Evolutionary conservation across 1,140 invertebrate genomes (phyloP).

Genomic region (Drosophila paulistorum): DNA sequence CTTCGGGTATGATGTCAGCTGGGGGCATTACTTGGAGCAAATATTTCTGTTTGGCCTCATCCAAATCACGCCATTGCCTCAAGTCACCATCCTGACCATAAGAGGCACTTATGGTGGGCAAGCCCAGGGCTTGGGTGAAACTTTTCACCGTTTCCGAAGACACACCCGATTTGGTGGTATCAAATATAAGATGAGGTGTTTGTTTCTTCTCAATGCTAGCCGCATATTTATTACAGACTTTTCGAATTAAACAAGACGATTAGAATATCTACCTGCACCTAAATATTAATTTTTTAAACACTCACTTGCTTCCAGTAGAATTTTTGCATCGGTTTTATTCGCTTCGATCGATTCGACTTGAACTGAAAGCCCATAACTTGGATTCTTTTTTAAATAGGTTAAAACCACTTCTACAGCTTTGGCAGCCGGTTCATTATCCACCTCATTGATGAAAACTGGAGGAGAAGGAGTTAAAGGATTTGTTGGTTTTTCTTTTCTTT

Average conservation of each 20-base stretch:
- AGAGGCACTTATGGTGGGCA: slow-evolving; percentile 92
- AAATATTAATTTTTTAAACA: background rate
- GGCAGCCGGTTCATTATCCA: slow-evolving; percentile 87
- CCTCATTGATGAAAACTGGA: slow-evolving; percentile 89
- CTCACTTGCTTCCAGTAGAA: slow-evolving; percentile 86
- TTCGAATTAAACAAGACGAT: background rate
- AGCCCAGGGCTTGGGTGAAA: slow-evolving; percentile 89
- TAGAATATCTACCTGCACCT: too few species aligned
- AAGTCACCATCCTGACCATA: slow-evolving; percentile 93
- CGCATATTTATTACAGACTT: slow-evolving; percentile 89
- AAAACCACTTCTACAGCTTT: slow-evolving; percentile 87
- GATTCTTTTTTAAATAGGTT: slow-evolving; percentile 87
- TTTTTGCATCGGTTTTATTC: slow-evolving; percentile 87
- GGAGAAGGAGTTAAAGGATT: slow-evolving; percentile 12
- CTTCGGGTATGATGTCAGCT: slow-evolving; percentile 91
- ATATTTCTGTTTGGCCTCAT: slow-evolving; percentile 87
- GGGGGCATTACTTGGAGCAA: slow-evolving; percentile 91
- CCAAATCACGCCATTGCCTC: slow-evolving; percentile 89
- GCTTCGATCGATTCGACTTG: slow-evolving; percentile 86
- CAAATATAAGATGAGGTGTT: slow-evolving; percentile 90
- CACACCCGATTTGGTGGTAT: slow-evolving; percentile 90
- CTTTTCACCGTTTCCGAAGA: slow-evolving; percentile 92
- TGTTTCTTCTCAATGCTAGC: slow-evolving; percentile 85
- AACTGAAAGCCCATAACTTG: slow-evolving; percentile 86
- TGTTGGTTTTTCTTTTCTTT: background rate